A percentile compares a stretch with the other conserved stretches of the same genome.
Evolutionary conservation across 2,797 vertebrate genomes (phyloP).

Genomic region (Clamator glandarius): DNA sequence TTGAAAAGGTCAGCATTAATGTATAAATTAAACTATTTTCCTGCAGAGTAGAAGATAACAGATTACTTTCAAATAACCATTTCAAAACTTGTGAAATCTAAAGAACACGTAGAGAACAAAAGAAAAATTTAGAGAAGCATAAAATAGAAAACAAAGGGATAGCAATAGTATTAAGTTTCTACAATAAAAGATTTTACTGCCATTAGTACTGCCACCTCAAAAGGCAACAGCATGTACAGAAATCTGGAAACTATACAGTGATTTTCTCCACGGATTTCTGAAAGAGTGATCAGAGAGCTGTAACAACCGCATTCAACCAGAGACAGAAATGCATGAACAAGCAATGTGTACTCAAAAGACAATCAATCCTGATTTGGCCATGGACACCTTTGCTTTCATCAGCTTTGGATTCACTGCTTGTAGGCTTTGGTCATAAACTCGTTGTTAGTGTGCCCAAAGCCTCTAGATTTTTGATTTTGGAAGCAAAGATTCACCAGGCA

Average conservation of each 20-base stretch:
- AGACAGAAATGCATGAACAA: neutral
- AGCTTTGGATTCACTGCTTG: neutral
- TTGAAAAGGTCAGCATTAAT: neutral
- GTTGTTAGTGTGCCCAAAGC: neutral
- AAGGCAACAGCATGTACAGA: neutral
- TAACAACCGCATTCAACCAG: neutral
- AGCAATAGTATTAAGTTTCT: neutral
- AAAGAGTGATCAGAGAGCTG: neutral
- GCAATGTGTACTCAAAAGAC: neutral
- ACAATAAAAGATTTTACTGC: neutral
- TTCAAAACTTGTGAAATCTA: neutral
- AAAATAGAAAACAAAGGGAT: neutral
- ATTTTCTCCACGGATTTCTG: neutral
- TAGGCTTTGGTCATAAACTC: neutral
- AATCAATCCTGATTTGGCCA: neutral
- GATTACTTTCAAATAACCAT: neutral
- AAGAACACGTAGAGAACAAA: neutral
- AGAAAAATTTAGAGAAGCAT: neutral
- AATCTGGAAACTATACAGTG: neutral
- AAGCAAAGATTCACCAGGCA: slow-evolving; percentile 29
- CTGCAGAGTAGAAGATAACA: neutral
- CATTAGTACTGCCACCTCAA: neutral
- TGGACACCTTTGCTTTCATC: neutral
- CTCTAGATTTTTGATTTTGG: slow-evolving; percentile 19
- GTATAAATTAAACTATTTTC: neutral